These are phyloP conservation scores for Sicus ferrugineus DNA, from an alignment of 2,888 invertebrate genomes.

Conservation along the genomic window DNA sequence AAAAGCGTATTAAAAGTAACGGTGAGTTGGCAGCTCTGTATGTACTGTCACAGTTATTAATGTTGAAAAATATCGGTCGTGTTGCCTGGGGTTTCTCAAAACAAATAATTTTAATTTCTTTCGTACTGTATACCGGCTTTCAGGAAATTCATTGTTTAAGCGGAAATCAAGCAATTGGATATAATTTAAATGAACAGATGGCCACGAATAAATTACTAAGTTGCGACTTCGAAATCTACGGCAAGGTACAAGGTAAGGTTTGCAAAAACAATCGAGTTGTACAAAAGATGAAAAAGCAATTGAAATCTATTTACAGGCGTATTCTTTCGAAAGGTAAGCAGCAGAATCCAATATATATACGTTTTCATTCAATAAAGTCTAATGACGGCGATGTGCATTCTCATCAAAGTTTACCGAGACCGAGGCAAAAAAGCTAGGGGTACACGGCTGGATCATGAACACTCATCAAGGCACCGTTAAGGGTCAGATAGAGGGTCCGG, in stretches of 20 bases:
- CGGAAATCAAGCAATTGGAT: slow-evolving; percentile 9
- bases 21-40: slow-evolving; percentile 9
- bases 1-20: too few species aligned
- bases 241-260: slow-evolving; percentile 57
- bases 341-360: not conserved
- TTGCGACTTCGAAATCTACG: slow-evolving; percentile 56
- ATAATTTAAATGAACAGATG: slow-evolving; percentile 33
- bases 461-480: slow-evolving; percentile 70
- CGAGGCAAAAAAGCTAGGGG: slow-evolving; percentile 67
- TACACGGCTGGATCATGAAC: slow-evolving; percentile 76
- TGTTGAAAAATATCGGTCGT: not conserved
- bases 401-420: slow-evolving; percentile 69
- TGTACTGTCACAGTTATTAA: not conserved
- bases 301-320: slow-evolving; percentile 51
- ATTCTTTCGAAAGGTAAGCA: slow-evolving; percentile 61
- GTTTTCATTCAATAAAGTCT: not conserved
- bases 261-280: not conserved
- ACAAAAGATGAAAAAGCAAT: not conserved
- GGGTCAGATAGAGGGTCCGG: slow-evolving; percentile 70
- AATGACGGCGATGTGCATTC: not conserved
- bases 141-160: slow-evolving; percentile 25
- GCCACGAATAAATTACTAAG: slow-evolving; percentile 41
- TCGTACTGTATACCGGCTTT: slow-evolving; percentile 26
- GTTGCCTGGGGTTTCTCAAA: slow-evolving; percentile 2
- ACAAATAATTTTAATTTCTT: slow-evolving; percentile 11